phyloP scores from a whole-genome alignment of 2,888 invertebrate species.

The Agapetus fuscipes region DNA sequence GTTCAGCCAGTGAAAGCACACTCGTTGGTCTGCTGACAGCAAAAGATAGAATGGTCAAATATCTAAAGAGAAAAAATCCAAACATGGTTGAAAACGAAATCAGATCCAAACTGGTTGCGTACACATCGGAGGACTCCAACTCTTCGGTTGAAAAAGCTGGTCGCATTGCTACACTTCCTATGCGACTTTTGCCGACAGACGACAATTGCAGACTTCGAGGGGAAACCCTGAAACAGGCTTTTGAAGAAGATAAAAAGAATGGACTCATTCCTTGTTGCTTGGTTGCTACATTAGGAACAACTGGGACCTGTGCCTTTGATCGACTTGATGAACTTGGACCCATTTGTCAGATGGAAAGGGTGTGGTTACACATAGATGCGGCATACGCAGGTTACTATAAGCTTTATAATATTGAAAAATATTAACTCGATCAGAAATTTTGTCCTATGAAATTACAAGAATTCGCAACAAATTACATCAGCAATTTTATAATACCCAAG shows the following conservation, averaged over 20 bases:
- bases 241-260: constrained; percentile 62
- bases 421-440: too few relatives aligned
- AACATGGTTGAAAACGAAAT: constrained; percentile 52
- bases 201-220: constrained; percentile 58
- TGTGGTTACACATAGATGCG: constrained; percentile 95
- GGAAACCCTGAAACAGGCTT: constrained; percentile 54
- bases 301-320: constrained; percentile 82
- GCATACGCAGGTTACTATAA: too few relatives aligned
- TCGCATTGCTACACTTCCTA: constrained; percentile 65
- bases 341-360: constrained; percentile 59
- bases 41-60: constrained; percentile 56
- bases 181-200: constrained; percentile 62
- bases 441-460: too few relatives aligned
- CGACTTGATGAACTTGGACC: constrained; percentile 74
- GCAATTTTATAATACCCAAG: too few relatives aligned
- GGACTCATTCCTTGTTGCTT: constrained; percentile 86
- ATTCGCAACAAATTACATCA: too few relatives aligned
- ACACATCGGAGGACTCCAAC: constrained; percentile 81
- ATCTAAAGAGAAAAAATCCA: constrained; percentile 44
- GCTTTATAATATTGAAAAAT: too few relatives aligned
- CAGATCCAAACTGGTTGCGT: constrained; percentile 64
- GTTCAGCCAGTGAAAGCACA: constrained; percentile 86
- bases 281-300: constrained; percentile 77
- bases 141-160: constrained; percentile 86
- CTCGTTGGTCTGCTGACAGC: constrained; percentile 73